Evolutionary conservation across 2,888 invertebrate genomes (phyloP).

Genomic region (Lagria hirta): DNA sequence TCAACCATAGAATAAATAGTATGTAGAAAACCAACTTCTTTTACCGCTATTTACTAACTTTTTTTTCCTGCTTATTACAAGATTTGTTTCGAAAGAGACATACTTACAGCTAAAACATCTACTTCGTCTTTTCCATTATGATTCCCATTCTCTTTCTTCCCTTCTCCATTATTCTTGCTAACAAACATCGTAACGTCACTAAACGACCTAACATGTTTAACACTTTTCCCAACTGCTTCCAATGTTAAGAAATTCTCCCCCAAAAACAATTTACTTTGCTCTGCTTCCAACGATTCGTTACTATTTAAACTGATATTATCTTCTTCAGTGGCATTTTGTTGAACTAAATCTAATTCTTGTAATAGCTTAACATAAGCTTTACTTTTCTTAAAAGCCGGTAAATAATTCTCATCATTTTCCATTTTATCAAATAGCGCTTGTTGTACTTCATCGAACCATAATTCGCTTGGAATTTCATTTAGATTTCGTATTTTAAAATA

Average conservation of each 20-base stretch:
- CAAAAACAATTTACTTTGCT: slow-evolving; percentile 14
- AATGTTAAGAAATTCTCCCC: slow-evolving; percentile 31
- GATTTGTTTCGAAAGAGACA: too few relatives aligned
- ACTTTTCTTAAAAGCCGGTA: slow-evolving; percentile 67
- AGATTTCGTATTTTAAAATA: slow-evolving; percentile 60
- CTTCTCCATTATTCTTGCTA: slow-evolving; percentile 22
- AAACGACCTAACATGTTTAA: slow-evolving; percentile 51
- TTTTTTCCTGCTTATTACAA: too few relatives aligned
- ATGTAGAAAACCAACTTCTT: too few relatives aligned
- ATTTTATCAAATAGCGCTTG: slow-evolving; percentile 66
- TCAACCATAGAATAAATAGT: too few relatives aligned
- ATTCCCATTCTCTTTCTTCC: slow-evolving; percentile 23
- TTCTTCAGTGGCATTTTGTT: slow-evolving; percentile 61
- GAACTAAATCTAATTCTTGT: slow-evolving; percentile 70
- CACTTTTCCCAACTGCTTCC: slow-evolving; percentile 38
- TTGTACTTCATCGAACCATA: slow-evolving; percentile 85
- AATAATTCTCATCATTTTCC: slow-evolving; percentile 61
- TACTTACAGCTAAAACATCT: too few relatives aligned
- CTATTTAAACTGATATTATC: slow-evolving; percentile 60
- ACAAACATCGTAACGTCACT: slow-evolving; percentile 48
- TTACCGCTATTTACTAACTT: too few relatives aligned
- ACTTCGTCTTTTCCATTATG: slow-evolving; percentile 26
- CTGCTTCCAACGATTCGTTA: slow-evolving; percentile 55
- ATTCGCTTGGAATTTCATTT: slow-evolving; percentile 64
- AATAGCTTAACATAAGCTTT: slow-evolving; percentile 69